Conservation (phyloP, 2,113 vertebrate species). For the Poeciliopsis prolifica region DNA sequence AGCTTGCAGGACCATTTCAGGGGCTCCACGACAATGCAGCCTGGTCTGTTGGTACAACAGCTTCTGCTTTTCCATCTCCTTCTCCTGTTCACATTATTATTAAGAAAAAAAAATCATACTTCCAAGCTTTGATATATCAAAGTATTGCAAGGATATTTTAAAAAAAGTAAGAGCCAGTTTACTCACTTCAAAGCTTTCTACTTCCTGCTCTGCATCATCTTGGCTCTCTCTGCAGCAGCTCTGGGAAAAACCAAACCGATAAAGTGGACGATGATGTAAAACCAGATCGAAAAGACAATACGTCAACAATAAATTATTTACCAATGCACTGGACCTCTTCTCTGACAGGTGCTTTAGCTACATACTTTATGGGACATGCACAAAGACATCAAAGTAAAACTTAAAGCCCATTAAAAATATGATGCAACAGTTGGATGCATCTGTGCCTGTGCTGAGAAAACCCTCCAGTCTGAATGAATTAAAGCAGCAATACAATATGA, state of each 20-base stretch:
- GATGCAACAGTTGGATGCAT: constrained; percentile 1
- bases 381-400: neutral
- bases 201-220: constrained; percentile 84
- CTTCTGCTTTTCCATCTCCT: constrained; percentile 96
- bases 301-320: neutral
- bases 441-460: neutral
- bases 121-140: neutral
- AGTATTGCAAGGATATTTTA: neutral
- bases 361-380: neutral
- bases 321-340: neutral
- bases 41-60: constrained; percentile 93
- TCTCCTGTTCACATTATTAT: constrained; percentile 81
- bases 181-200: constrained; percentile 95
- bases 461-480: constrained; percentile 1
- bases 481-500: neutral
- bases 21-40: constrained; percentile 88
- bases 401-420: neutral
- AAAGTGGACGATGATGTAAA: neutral
- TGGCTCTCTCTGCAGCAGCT: constrained; percentile 91
- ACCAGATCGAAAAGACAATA: neutral
- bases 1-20: constrained; percentile 94
- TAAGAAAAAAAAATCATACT: neutral
- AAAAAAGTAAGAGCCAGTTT: constrained; percentile 4
- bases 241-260: constrained; percentile 69
- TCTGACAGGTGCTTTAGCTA: neutral